phyloP scores from a whole-genome alignment of 2,797 vertebrate species.

The Sebastes taczanowskii region DNA sequence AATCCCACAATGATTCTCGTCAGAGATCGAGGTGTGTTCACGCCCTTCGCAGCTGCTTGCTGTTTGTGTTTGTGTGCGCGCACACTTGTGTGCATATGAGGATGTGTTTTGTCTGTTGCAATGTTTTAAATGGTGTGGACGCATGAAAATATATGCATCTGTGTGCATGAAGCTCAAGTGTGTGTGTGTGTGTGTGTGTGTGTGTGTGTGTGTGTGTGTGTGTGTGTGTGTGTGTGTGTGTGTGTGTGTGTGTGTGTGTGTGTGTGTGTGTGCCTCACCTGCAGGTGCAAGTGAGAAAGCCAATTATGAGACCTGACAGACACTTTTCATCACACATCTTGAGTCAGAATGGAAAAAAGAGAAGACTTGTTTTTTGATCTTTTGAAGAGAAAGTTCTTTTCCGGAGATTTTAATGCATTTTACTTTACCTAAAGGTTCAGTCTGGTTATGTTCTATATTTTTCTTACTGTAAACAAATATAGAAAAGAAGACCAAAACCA shows the following conservation, averaged over 20 bases:
- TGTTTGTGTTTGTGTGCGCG: neutral
- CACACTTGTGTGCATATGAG: neutral
- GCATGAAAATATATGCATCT: neutral
- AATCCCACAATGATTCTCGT: conserved; percentile 2
- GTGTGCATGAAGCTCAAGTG: neutral
- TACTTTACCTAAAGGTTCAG: neutral
- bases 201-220: neutral
- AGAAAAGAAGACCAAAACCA: neutral
- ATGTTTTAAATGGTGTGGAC: neutral
- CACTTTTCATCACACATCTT: neutral
- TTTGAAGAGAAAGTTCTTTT: neutral
- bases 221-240: neutral
- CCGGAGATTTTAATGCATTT: neutral
- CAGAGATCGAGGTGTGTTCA: conserved; percentile 47
- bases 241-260: neutral
- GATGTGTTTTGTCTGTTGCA: neutral
- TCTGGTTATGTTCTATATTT: neutral
- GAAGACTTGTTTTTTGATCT: neutral
- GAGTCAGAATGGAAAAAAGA: neutral
- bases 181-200: neutral
- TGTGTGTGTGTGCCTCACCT: neutral
- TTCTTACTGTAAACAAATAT: neutral
- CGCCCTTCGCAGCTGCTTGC: neutral
- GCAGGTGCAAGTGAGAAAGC: conserved; percentile 56
- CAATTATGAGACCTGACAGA: conserved; percentile 54